These are phyloP conservation scores for Rhinoptilus africanus DNA, from an alignment of 2,113 vertebrate genomes.

Conservation along the genomic window DNA sequence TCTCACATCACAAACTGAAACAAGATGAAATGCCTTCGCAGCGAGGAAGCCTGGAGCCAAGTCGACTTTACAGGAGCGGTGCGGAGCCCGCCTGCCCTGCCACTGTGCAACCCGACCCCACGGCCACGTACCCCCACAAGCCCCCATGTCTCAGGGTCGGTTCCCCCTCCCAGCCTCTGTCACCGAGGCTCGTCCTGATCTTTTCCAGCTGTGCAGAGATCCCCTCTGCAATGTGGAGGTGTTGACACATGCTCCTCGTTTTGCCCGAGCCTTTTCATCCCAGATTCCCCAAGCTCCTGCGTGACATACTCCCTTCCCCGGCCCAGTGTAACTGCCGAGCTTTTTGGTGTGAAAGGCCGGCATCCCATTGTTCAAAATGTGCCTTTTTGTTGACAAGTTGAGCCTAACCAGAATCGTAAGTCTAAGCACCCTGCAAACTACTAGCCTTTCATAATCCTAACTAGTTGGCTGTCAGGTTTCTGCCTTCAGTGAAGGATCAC, in stretches of 20 bases:
- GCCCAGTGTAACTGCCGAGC: background rate
- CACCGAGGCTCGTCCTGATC: background rate
- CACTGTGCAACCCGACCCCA: fast-evolving
- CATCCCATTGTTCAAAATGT: background rate
- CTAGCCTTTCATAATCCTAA: background rate
- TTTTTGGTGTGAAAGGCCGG: background rate
- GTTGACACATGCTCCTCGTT: background rate
- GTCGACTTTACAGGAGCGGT: background rate
- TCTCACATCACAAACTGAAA: background rate
- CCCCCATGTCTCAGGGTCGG: background rate
- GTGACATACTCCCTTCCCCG: background rate
- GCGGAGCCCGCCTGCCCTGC: background rate
- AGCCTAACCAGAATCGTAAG: background rate
- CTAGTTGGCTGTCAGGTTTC: background rate
- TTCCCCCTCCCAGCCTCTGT: background rate
- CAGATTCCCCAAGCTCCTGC: background rate
- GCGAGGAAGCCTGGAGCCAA: background rate
- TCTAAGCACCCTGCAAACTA: background rate
- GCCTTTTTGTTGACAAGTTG: background rate
- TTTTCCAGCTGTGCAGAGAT: background rate
- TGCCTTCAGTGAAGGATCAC: background rate
- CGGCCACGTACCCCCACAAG: background rate
- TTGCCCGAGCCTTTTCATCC: background rate
- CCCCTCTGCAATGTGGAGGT: fast-evolving
- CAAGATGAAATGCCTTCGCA: background rate